These are phyloP conservation scores for Hippopotamus amphibius DNA, from an alignment of 2,113 vertebrate genomes.

Conservation along the genomic window DNA sequence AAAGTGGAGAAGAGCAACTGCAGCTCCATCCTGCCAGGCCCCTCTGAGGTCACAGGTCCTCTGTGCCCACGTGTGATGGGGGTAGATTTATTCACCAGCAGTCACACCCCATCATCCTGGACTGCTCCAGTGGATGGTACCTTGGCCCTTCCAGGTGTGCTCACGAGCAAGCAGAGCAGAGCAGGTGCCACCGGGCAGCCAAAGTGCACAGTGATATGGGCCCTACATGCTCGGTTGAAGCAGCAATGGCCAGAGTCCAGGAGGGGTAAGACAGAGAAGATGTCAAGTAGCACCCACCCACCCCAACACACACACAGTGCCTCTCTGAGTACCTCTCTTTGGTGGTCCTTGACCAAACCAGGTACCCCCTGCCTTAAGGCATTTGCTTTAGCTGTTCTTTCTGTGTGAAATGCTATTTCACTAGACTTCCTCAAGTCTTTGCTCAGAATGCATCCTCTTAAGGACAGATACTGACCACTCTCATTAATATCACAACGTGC, in stretches of 20 bases:
- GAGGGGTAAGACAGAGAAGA: background rate
- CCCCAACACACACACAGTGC: too few relatives aligned
- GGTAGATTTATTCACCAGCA: background rate
- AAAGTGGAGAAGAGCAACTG: background rate
- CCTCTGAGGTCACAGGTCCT: background rate
- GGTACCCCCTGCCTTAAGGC: background rate
- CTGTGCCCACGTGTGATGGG: accelerated
- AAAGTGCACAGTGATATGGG: background rate
- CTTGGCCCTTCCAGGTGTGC: background rate
- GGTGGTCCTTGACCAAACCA: background rate
- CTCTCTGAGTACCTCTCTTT: background rate
- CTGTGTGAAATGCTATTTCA: background rate
- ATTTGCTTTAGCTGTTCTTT: background rate
- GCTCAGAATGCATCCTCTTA: background rate
- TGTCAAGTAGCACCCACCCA: accelerated
- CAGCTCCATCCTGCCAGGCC: background rate
- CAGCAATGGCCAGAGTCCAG: background rate
- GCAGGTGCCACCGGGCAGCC: background rate
- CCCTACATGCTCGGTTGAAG: background rate
- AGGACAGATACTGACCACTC: too few relatives aligned
- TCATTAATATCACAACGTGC: background rate
- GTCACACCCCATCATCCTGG: background rate
- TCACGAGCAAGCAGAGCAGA: background rate
- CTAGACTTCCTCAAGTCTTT: background rate
- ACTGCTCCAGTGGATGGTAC: too few relatives aligned